These are phyloP conservation scores for Ephestia elutella DNA, from an alignment of 1,140 invertebrate species.

Conservation along the genomic window DNA sequence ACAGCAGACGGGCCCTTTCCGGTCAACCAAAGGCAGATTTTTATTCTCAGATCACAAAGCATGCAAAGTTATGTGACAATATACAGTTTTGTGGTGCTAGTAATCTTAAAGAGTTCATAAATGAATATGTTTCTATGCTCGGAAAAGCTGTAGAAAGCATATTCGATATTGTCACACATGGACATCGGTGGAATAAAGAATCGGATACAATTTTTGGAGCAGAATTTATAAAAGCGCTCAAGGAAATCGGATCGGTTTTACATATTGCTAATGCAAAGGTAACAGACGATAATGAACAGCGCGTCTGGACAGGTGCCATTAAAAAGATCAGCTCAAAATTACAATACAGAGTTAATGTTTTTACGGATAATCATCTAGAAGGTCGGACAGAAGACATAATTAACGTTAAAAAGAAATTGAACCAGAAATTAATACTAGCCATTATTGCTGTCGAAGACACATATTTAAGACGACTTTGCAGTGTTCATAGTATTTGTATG, in stretches of 20 bases:
- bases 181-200: not conserved
- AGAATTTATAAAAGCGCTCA: constrained; percentile 32
- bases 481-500: constrained; percentile 35
- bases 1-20: constrained; percentile 24
- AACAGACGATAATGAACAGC: constrained; percentile 21
- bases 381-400: constrained; percentile 10
- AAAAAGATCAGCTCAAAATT: constrained; percentile 49
- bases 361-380: constrained; percentile 20
- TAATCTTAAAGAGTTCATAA: constrained; percentile 28
- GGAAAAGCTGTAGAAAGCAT: constrained; percentile 31
- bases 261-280: constrained; percentile 28
- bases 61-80: constrained; percentile 34
- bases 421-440: constrained; percentile 38
- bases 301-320: constrained; percentile 41
- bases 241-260: constrained; percentile 31
- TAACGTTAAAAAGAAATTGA: constrained; percentile 25
- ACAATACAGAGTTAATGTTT: constrained; percentile 30
- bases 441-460: constrained; percentile 40
- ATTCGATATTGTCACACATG: constrained; percentile 20
- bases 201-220: constrained; percentile 25
- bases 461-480: constrained; percentile 41
- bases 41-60: constrained; percentile 27
- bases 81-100: constrained; percentile 29
- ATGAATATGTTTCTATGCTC: constrained; percentile 38
- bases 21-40: constrained; percentile 20